Conservation (phyloP, 2,797 vertebrate genomes). For the Takifugu rubripes region DNA sequence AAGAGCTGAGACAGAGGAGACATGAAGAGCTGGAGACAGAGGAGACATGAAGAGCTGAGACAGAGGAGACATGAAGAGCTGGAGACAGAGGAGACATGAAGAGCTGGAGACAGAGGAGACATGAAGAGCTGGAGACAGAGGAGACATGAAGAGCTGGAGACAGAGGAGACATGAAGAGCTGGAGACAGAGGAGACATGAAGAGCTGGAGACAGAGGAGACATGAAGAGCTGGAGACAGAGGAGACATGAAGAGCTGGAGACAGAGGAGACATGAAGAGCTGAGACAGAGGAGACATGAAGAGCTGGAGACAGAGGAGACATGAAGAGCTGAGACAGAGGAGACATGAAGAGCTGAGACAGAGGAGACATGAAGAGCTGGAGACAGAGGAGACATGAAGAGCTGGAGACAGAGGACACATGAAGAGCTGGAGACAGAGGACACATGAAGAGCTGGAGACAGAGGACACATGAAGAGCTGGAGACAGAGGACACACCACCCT, state of each 20-base stretch:
- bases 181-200: slow-evolving; percentile 9
- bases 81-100: slow-evolving; percentile 9
- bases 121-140: slow-evolving; percentile 12
- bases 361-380: slow-evolving; percentile 18
- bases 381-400: slow-evolving; percentile 9
- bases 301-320: slow-evolving; percentile 9
- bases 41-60: slow-evolving; percentile 4
- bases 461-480: slow-evolving; percentile 18
- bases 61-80: slow-evolving; percentile 16
- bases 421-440: slow-evolving; percentile 4
- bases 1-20: neutral
- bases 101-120: slow-evolving; percentile 7
- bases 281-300: slow-evolving; percentile 8
- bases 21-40: slow-evolving; percentile 18
- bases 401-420: slow-evolving; percentile 12
- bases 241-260: slow-evolving; percentile 3
- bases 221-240: slow-evolving; percentile 12
- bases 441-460: neutral
- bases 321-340: slow-evolving; percentile 9
- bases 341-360: neutral
- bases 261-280: slow-evolving; percentile 16
- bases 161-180: slow-evolving; percentile 16
- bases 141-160: neutral
- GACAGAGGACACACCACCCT: slow-evolving; percentile 26
- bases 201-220: slow-evolving; percentile 7